Evolutionary conservation across 2,797 vertebrate species (phyloP).

Genomic region (Acipenser ruthenus): DNA sequence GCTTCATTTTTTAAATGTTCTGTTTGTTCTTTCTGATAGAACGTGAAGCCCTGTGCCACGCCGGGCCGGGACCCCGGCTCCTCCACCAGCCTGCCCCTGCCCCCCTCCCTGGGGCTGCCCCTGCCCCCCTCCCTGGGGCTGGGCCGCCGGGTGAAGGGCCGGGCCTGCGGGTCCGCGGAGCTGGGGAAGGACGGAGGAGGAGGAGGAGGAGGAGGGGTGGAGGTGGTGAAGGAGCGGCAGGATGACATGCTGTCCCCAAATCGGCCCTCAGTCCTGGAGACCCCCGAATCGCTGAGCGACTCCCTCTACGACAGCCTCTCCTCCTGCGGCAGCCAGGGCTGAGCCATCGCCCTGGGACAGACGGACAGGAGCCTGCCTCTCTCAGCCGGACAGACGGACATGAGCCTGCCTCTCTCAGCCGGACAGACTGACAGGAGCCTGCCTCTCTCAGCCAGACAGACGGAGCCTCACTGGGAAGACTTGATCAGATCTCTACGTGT

Average conservation of each 20-base stretch:
- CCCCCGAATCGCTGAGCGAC: conserved; percentile 86
- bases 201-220: conserved; percentile 69
- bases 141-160: conserved; percentile 58
- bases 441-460: not conserved
- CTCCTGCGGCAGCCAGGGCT: conserved; percentile 93
- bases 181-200: conserved; percentile 72
- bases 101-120: conserved; percentile 47
- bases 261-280: conserved; percentile 75
- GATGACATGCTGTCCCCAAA: conserved; percentile 61
- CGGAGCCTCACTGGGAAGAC: no score
- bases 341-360: conserved; percentile 28
- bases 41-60: conserved; percentile 44
- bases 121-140: conserved; percentile 49
- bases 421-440: no score
- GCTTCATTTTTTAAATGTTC: not conserved
- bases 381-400: not conserved
- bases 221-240: conserved; percentile 65
- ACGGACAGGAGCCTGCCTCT: not conserved
- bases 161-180: conserved; percentile 71
- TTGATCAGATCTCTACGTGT: no score
- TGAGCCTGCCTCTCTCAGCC: no score
- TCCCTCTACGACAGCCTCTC: conserved; percentile 93
- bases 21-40: conserved; percentile 30
- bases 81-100: conserved; percentile 53
- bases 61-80: conserved; percentile 46